phyloP scores from a whole-genome alignment of 2,888 invertebrate species.

The Campoplex nolae region DNA sequence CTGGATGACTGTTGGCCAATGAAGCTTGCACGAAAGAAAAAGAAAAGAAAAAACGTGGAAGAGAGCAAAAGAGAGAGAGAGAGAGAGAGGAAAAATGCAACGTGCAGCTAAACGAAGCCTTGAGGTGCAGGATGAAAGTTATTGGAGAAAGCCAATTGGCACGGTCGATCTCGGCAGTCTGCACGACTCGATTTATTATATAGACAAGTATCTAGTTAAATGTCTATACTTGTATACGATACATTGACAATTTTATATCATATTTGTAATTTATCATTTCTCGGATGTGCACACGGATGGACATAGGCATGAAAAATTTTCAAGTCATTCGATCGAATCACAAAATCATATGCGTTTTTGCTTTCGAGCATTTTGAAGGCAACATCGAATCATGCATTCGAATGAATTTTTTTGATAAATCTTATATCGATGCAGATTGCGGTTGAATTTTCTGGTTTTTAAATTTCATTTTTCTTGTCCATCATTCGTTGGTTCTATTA shows the following conservation, averaged over 20 bases:
- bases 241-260: neutral
- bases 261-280: neutral
- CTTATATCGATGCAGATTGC: neutral
- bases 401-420: neutral
- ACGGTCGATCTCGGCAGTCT: constrained; percentile 70
- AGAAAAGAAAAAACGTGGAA: constrained; percentile 38
- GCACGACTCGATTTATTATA: constrained; percentile 48
- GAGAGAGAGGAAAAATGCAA: constrained; percentile 43
- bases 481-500: neutral
- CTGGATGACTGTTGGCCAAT: constrained; percentile 34
- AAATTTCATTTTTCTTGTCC: neutral
- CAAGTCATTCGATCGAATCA: neutral
- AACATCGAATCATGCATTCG: too few relatives aligned
- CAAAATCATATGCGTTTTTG: neutral
- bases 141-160: constrained; percentile 84
- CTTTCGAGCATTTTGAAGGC: neutral
- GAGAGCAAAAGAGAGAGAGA: constrained; percentile 2
- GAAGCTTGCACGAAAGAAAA: constrained; percentile 53
- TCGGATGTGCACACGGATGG: neutral
- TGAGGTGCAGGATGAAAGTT: constrained; percentile 82
- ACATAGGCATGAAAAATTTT: neutral
- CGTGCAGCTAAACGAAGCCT: constrained; percentile 68
- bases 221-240: neutral
- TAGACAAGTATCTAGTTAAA: constrained; percentile 5
- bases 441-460: neutral